Evolutionary conservation across 2,888 invertebrate species (phyloP).

Genomic region (Tiliacea aurago): DNA sequence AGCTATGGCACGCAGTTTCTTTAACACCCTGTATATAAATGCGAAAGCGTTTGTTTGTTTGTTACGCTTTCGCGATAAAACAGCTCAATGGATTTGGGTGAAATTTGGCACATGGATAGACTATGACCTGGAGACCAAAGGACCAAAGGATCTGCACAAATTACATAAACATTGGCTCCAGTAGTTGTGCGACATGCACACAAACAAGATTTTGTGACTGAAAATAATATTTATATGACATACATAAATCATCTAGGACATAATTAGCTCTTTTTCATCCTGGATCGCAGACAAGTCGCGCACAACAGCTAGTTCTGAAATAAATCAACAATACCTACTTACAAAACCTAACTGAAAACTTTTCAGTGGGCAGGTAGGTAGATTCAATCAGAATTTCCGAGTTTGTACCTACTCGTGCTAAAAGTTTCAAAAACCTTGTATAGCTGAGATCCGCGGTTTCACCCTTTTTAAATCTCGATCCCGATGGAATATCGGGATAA

Average conservation of each 20-base stretch:
- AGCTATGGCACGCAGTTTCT: too few relatives aligned
- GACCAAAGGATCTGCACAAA: not conserved
- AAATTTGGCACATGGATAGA: too few relatives aligned
- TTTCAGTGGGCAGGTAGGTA: not conserved
- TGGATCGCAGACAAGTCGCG: too few relatives aligned
- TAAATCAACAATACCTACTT: slow-evolving; percentile 5
- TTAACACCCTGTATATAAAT: too few relatives aligned
- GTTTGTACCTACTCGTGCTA: not conserved
- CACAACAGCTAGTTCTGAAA: not conserved
- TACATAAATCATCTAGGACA: slow-evolving; percentile 7
- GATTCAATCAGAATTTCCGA: not conserved
- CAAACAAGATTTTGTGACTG: not conserved
- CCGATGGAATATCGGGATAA: too few relatives aligned
- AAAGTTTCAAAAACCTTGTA: slow-evolving; percentile 4
- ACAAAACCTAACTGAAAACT: slow-evolving; percentile 1
- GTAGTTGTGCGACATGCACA: not conserved
- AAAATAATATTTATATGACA: slow-evolving; percentile 6
- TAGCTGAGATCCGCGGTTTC: too few relatives aligned
- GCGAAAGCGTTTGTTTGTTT: too few relatives aligned
- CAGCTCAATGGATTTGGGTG: too few relatives aligned
- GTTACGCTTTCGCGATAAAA: too few relatives aligned
- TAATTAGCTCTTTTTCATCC: too few relatives aligned
- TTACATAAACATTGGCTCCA: not conserved
- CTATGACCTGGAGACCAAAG: not conserved
- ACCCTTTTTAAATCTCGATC: too few relatives aligned